These are phyloP conservation scores for Daubentonia madagascariensis DNA, from an alignment of 2,113 vertebrate species.

Conservation along the genomic window DNA sequence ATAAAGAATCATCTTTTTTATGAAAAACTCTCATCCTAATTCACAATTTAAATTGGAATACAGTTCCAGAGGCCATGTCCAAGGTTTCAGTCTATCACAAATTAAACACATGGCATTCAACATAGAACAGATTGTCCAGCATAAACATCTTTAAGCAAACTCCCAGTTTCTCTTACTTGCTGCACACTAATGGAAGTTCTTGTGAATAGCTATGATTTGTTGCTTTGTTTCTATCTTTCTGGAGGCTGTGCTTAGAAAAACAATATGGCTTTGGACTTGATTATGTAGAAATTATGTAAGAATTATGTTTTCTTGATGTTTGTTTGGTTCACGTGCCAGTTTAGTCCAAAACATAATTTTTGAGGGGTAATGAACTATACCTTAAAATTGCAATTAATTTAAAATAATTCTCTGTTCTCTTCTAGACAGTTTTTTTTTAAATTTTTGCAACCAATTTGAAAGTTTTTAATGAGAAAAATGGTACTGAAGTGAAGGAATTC, in stretches of 20 bases:
- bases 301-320: neutral
- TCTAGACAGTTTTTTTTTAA: neutral
- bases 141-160: constrained; percentile 42
- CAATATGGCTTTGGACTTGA: neutral
- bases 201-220: neutral
- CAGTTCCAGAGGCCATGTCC: neutral
- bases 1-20: neutral
- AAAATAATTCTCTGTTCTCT: neutral
- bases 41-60: neutral
- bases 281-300: neutral
- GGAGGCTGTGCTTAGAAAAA: neutral
- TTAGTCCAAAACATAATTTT: neutral
- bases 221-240: constrained; percentile 13
- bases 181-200: neutral
- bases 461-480: neutral
- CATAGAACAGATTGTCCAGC: constrained; percentile 7
- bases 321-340: neutral
- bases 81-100: constrained; percentile 20
- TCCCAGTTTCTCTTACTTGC: neutral
- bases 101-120: constrained; percentile 1
- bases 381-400: constrained; percentile 18
- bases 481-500: constrained; percentile 33
- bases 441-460: neutral
- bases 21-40: neutral
- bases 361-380: neutral